Evolutionary conservation across 2,888 invertebrate genomes (phyloP), one percentile per base, ranked within the genome.

Genomic region (Troides helena): DNA sequence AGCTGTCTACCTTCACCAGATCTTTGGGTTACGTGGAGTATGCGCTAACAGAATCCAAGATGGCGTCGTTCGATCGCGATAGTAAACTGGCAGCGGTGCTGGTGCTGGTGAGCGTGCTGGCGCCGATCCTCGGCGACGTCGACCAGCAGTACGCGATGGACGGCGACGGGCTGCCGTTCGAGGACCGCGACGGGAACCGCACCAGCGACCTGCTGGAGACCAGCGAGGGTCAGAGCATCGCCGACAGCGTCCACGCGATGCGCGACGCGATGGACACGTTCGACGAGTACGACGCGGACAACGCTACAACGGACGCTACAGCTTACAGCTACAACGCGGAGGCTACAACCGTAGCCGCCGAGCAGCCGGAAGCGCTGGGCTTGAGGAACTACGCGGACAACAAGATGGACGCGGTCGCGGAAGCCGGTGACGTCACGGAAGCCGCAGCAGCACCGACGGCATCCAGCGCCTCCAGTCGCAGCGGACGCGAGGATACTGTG

Each of bases 381-480:
- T 46, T 59, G 5, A 63, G 67, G 39, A 63, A 62, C 36, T 60
- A 30, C 10, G 59, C 46, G 4, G 17, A 59, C 57, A 10, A 68
- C 17, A 63, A 60, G 56, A 50, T 60, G 21, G 58, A 69, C 12
- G 50, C 23, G 2, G 73, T 72, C 36, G 59, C 25, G 39, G 39
- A 39, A 53, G 53, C 30, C 18, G 69, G 39, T 68, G 75, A 57
- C 46, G 62, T 60, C 63, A 75, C 72, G 60, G 75, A 74, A 72
- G 59, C 75, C 2, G 79, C 21, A 23, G 7, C 77, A 50, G 71
- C 73, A 50, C 70, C 76, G 61, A 76, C 76, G 17, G 70, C 67
- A 6, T 78, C 77, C 67, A 80, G 82, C 74, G 72, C 76, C 73
- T 68, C 71, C 64, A 76, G 77, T 70, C 71, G 73, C 69, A 74